Evolutionary conservation across 1,140 invertebrate genomes (phyloP), one percentile per base, ranked within the genome.

Genomic region (Battus philenor): DNA sequence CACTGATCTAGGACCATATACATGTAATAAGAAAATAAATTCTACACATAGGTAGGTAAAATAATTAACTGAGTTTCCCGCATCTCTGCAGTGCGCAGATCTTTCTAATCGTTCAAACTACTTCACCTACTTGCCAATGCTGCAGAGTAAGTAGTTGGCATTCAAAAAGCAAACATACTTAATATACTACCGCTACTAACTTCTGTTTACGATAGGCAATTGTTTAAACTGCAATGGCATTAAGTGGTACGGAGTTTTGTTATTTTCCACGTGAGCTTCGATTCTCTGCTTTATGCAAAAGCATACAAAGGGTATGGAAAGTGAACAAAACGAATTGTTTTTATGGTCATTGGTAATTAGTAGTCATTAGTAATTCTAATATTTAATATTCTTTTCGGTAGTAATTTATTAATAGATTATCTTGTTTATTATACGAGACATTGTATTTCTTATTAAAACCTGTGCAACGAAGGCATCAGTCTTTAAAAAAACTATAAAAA

Each of bases 71-170:
- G n/a, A n/a, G n/a, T n/a, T n/a, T n/a, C n/a, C 22, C 11, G 36
- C 36, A 15, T 39, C 22, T 39, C 20, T 26, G 36, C 36, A 39
- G 22, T 39, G 36, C 36, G 36, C 36, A 39, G 36, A 39, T 39
- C 36, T 39, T n/a, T 39, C 22, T 39, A 39, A 39, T 39, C 36
- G 24, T 22, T 8, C 36, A 16, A 39, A 26, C 36, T 39, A 39
- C 36, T 39, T 39, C 36, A 39, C 36, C 36, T 39, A 39, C 20
- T 39, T 39, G 36, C 36, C 36, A 39, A 39, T 39, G 22, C 36
- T 12, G 36, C 30, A 8, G 30, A 16, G 30, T 16, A 27, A 16
- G 30, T 32, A 27, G 36, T 39, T 13, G 22, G 36, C 12, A 39
- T 39, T 39, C 36, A 16, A 39, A 26, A 15, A 27, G 22, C 36